Percentiles rank a stretch among this genome's conserved stretches.
Conservation (phyloP, 2,797 vertebrate genomes). For the Tangara arthus region DNA sequence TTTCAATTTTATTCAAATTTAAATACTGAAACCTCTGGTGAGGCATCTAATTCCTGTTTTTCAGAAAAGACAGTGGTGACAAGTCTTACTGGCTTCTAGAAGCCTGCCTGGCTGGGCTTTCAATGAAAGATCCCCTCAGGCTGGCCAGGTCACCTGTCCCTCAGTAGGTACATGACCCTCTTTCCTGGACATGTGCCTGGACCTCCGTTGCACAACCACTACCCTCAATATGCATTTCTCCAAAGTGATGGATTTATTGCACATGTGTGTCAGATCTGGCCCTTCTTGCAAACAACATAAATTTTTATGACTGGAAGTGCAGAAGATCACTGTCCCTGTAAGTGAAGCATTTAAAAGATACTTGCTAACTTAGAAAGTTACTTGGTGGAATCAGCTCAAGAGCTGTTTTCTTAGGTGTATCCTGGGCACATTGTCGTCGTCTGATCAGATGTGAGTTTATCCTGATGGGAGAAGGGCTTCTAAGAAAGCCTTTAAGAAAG, state of each 20-base stretch:
- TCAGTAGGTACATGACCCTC: too few relatives aligned
- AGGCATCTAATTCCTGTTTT: neutral
- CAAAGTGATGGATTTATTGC: neutral
- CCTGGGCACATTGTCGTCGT: neutral
- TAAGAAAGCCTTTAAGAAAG: neutral
- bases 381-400: neutral
- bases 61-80: neutral
- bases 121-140: neutral
- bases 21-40: neutral
- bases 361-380: neutral
- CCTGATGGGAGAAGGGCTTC: neutral
- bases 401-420: neutral
- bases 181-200: fast-evolving
- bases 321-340: neutral
- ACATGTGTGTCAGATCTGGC: neutral
- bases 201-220: neutral
- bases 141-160: neutral
- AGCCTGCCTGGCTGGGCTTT: neutral
- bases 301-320: neutral
- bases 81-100: neutral
- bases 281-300: neutral
- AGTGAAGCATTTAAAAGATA: neutral
- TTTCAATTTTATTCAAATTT: neutral
- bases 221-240: neutral
- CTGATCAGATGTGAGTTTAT: neutral